Evolutionary conservation across 2,888 invertebrate genomes (phyloP).

Genomic region (Pandemis heparana): DNA sequence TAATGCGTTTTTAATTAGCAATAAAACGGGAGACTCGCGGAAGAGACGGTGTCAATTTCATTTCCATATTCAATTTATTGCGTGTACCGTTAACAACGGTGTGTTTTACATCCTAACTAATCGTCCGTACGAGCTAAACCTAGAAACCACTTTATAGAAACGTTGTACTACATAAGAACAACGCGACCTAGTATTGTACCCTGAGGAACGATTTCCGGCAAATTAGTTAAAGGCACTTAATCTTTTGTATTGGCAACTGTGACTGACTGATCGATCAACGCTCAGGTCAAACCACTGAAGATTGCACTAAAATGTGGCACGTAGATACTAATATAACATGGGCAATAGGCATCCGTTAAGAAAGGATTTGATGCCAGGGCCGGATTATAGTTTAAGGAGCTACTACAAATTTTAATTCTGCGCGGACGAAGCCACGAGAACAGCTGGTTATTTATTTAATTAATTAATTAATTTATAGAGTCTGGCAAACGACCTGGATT

Average conservation of each 20-base stretch:
- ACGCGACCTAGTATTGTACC: background rate
- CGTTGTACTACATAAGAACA: background rate
- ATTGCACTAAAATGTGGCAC: too few relatives aligned
- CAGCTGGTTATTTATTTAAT: too few relatives aligned
- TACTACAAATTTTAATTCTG: too few relatives aligned
- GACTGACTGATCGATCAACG: too few relatives aligned
- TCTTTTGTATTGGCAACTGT: background rate
- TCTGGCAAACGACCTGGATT: too few relatives aligned
- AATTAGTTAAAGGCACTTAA: background rate
- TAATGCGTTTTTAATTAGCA: slow-evolving; percentile 11
- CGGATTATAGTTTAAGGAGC: too few relatives aligned
- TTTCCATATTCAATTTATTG: slow-evolving; percentile 10
- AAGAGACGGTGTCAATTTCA: slow-evolving; percentile 18
- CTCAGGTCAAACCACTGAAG: too few relatives aligned
- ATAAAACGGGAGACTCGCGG: slow-evolving; percentile 8
- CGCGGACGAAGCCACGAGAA: too few relatives aligned
- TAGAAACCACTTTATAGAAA: background rate
- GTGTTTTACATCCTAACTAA: background rate
- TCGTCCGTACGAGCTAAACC: background rate
- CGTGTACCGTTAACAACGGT: slow-evolving; percentile 1
- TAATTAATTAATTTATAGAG: too few relatives aligned
- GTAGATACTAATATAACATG: too few relatives aligned
- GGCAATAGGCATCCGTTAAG: too few relatives aligned
- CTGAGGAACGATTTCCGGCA: background rate
- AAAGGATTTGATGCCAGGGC: too few relatives aligned